Base-by-base conservation (phyloP, 2,888 invertebrate species). In the Lumbricus terrestris region DNA sequence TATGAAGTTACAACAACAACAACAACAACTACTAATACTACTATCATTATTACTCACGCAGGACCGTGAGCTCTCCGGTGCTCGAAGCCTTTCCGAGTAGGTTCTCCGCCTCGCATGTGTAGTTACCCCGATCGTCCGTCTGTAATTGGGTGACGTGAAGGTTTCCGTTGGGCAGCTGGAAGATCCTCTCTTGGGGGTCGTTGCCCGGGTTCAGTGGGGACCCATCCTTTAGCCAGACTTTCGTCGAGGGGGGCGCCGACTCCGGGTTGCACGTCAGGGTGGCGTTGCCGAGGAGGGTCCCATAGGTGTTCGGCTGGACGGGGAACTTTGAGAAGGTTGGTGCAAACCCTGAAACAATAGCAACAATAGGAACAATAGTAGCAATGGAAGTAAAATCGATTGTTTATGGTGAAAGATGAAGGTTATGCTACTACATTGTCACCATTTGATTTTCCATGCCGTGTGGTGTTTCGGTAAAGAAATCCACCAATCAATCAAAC, bases 251-350 rank as follows among this genome's bases (percentile, higher is more conserved):
- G 0, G 99, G 98, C 0, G 98, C 98, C 29, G 98, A 98, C 95
- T 99, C 98, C 0, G 98, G 98, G 94, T 97, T 97, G 94, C 98
- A 99, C 90, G 96, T 96, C 90, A 99, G 97, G 0, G 98, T 98
- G 0, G 97, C 97, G 94, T 98, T 98, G 29, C 98, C 97, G 92
- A 97, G 97, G 94, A 98, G 97, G 1, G 97, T 97, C 0, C 98
- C 98, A 95, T 98, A 98, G 11, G 97, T 97, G 95, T 98, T 98
- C 0, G 97, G 96, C 94, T 98, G 97, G 38, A 98, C 95, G 0
- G 98, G 98, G 82, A 96, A 96, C 94, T 98, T 98, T 93, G 97
- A 97, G 94, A 99, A 98, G 0, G 97, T 97, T 16, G 98, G 98
- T 93, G 97, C 97, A 91, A 95, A 93, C n/a, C 93, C 95, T 95